Base-by-base conservation (phyloP, 2,888 invertebrate species). In the Cryptophagus acutangulus region DNA sequence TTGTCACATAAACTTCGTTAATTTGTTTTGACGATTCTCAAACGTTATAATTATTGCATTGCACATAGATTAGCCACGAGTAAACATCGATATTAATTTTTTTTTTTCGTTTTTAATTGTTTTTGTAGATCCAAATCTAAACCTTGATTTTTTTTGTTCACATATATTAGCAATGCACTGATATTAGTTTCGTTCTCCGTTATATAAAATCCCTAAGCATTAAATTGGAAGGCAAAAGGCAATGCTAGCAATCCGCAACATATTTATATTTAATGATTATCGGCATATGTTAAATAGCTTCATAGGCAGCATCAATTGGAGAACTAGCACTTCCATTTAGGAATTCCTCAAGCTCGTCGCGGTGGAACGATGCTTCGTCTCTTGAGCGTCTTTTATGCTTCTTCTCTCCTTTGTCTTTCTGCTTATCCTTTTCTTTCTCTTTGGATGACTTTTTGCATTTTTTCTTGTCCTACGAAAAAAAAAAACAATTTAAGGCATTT, bases 271-370 rank as follows among this genome's bases (percentile, higher is more conserved):
- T 39, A 26, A 41, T 41, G 13, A 44, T 28, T 6, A 36, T 16
- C 2, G 36, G 34, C 46, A 53, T 52, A 46, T 48, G 55, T 62
- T 74, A 79, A 61, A 79, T 74, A 49, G 77, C 77, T 63, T 80
- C 79, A 55, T 79, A 79, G 29, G 77, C 76, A 30, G 72, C 69
- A 46, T 79, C 71, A 64, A 73, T 62, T 52, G 75, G 65, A 65
- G 78, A 59, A 66, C 75, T 62, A 53, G 74, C 48, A 49, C 73
- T 60, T 44, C 74, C 74, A 62, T 78, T 79, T 4, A 81, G 62
- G 62, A 81, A 81, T 53, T 80, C 77, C 54, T 80, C 80, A 20
- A 81, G 62, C 55, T 79, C 79, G 49, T 77, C 77, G 58, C 58
- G 52, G 30, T 66, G 65, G 15, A 69, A 70, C 16, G 62, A 62